Evolutionary conservation across 1,140 invertebrate species (phyloP).

Genomic region (Drosophila suzukii): DNA sequence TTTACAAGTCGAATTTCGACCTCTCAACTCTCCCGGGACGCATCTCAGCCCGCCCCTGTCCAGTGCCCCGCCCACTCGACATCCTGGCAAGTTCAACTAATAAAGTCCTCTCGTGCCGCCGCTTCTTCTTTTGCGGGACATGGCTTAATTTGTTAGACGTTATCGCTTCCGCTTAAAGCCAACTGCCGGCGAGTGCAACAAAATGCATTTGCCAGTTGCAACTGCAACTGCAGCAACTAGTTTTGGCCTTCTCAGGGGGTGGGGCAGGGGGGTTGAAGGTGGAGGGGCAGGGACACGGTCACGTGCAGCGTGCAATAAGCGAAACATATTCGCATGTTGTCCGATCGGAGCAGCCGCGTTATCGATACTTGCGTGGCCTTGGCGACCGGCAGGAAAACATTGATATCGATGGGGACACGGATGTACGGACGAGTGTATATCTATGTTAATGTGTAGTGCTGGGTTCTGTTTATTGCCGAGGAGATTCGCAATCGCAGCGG

Average conservation of each 20-base stretch:
- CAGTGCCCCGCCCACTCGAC: neutral
- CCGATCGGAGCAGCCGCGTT: constrained; percentile 47
- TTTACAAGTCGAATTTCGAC: constrained; percentile 49
- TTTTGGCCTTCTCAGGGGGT: constrained; percentile 10
- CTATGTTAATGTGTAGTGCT: constrained; percentile 12
- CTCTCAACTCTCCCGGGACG: constrained; percentile 19
- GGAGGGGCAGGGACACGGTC: constrained; percentile 24
- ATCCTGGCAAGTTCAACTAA: constrained; percentile 33
- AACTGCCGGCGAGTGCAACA: constrained; percentile 57
- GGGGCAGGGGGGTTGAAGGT: neutral
- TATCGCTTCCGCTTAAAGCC: constrained; percentile 70
- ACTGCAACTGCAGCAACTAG: constrained; percentile 51
- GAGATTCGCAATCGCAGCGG: neutral
- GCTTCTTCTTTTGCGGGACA: constrained; percentile 41
- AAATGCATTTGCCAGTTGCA: constrained; percentile 56
- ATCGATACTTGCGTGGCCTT: constrained; percentile 67
- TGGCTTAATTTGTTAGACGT: constrained; percentile 79
- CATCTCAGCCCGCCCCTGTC: neutral
- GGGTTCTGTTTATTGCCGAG: neutral
- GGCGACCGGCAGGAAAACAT: constrained; percentile 29
- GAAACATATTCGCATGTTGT: constrained; percentile 70
- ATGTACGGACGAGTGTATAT: neutral
- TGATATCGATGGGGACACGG: constrained; percentile 17
- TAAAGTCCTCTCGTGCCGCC: constrained; percentile 63
- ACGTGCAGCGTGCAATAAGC: constrained; percentile 70